Evolutionary conservation across 2,797 vertebrate genomes (phyloP), one percentile per base, ranked within the genome.

Genomic region (Euphonia xanthogaster): DNA sequence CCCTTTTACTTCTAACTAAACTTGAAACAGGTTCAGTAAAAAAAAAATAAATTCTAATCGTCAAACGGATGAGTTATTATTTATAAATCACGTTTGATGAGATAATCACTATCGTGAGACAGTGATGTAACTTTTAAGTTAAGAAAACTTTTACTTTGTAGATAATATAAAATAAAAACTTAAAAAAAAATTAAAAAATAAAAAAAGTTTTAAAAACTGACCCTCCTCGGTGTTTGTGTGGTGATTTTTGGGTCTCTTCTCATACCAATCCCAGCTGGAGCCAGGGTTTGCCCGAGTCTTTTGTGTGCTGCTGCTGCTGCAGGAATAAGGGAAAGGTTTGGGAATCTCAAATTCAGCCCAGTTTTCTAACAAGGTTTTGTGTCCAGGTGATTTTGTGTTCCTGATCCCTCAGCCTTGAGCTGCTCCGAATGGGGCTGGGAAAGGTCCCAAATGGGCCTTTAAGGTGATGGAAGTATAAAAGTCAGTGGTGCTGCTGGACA

Each of bases 131-230:
- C 99, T 99, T 99, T 99, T 99, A 99, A 99, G 99, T 99, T 99
- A 99, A 99, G 98, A 98, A 98, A 98, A 99, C 98, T 99, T 99
- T 99, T 99, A 99, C 99, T 99, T 99, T 99, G 99, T 99, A 99
- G 99, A 99, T 99, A 99, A 99, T 99, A 99, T 99, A 99, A 98
- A 99, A 99, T 99, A 99, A 99, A 99, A 99, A 99, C 97, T 94
- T 98, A 94, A 97, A 98, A 99, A 99, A 99, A 99, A 96, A 98
- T 97, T 98, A 98, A 99, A 99, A 99, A 98, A 99, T 98, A 99
- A 99, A 99, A 99, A 99, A 99, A 99, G 99, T 99, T 99, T 99
- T 99, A 99, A 99, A 99, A 99, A 99, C 99, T 99, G 98, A 97
- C 72, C 84, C 92, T 25, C 60, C 77, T 66, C 42, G n/a, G 91